Evolutionary conservation across 2,113 vertebrate genomes (phyloP), one percentile per base, ranked within the genome.

Genomic region (Corydoras sp.): DNA sequence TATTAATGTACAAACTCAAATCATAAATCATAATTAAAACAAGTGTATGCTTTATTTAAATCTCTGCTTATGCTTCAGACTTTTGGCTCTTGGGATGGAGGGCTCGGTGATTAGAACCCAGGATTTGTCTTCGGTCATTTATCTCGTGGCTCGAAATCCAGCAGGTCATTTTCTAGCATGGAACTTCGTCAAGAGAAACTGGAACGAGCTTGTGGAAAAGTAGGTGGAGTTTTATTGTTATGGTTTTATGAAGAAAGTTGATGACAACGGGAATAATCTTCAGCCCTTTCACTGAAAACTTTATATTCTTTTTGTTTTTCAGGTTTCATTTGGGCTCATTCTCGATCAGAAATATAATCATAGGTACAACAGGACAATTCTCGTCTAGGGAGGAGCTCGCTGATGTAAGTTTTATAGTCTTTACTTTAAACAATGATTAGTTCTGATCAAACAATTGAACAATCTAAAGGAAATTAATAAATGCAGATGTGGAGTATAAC

Each of bases 311-410:
- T 78, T 68, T 24, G 18, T 81, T 63, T 83, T 54, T 13, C 80
- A 92, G 90, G 79, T 89, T 91, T 81, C 82, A 88, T 51, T 76
- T 91, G 77, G 89, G 85, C 58, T 92, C 89, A 66, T 86, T 77
- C 67, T 84, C 81, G 56, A 89, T 91, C 49, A 82, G 86, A 78
- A 77, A 62, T 62, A 85, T 91, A 66, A 77, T 92, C 54, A 71
- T 87, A 56, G 86, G 88, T 64, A 88, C 88, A 62, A 87, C 89
- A 13, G 71, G 76, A 15, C 85, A 87, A 10, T 91, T 92, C 77
- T 90, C 88, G 49, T 86, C 84, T 64, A 80, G 75, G 71, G 88
- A 90, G 29, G 89, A 90, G 24, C 83, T 91, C 24, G 61, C 35
- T 68, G 85, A 90, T 29, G 90, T 91, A 74, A 81, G 76, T 50